Conservation (phyloP, 2,113 vertebrate genomes). For the Sinosuthora webbiana region DNA sequence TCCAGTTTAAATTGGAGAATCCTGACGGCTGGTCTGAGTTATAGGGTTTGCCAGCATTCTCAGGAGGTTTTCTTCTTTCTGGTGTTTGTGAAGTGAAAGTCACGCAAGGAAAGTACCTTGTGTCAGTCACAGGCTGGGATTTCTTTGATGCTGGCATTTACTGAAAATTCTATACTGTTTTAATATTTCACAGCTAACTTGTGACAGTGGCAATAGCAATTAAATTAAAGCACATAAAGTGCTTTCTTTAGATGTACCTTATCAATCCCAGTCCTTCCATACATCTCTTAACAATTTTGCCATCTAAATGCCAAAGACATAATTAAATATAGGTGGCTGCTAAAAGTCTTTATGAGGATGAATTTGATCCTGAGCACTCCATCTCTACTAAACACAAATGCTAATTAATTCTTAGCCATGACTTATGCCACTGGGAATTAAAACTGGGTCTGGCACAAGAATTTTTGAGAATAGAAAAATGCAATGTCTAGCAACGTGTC, state of each 20-base stretch:
- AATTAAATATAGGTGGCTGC: constrained; percentile 6
- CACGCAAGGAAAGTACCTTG: background rate
- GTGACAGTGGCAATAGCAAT: constrained; percentile 12
- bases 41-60: background rate
- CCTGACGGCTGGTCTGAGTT: constrained; percentile 16
- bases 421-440: background rate
- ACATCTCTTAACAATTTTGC: background rate
- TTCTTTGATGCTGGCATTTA: constrained; percentile 42
- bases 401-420: background rate
- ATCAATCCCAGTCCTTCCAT: background rate
- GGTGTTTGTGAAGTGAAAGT: background rate
- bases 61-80: constrained; percentile 39
- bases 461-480: background rate
- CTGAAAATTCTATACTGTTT: constrained; percentile 29
- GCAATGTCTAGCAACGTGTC: background rate
- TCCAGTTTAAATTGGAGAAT: constrained; percentile 9
- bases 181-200: constrained; percentile 30
- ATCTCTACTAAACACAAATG: background rate
- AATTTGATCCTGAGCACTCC: background rate
- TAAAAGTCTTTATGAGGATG: background rate
- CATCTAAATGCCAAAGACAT: background rate
- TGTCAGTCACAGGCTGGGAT: background rate
- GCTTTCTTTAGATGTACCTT: constrained; percentile 3
- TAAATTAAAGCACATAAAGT: constrained; percentile 48
- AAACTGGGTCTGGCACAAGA: background rate